phyloP scores from a whole-genome alignment of 2,797 vertebrate genomes.

The Tapirus indicus region DNA sequence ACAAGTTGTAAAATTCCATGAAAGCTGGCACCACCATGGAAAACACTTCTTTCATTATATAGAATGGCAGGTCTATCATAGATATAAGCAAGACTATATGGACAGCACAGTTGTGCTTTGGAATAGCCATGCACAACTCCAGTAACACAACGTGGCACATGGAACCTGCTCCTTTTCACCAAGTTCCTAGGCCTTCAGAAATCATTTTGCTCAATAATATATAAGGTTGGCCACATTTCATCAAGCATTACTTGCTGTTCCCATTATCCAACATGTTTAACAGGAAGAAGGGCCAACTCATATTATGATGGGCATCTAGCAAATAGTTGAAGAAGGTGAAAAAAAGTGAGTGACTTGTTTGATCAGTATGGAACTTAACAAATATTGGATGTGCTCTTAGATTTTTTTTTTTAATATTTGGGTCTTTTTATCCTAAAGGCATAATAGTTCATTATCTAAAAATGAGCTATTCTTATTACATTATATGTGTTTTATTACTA shows the following conservation, averaged over 20 bases:
- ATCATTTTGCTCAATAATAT: neutral
- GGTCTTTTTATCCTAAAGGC: neutral
- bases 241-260: neutral
- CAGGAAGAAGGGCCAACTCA: neutral
- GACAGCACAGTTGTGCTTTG: neutral
- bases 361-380: neutral
- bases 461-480: conserved; percentile 23
- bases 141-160: neutral
- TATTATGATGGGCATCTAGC: neutral
- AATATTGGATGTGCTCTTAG: neutral
- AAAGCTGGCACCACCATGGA: neutral
- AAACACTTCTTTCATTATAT: neutral
- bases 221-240: neutral
- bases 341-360: neutral
- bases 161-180: neutral
- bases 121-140: neutral
- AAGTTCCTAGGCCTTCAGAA: neutral
- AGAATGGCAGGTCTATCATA: neutral
- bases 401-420: conserved; percentile 28
- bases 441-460: neutral
- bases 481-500: conserved; percentile 3
- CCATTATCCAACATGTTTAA: neutral
- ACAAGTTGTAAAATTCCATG: neutral
- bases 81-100: neutral
- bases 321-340: neutral